Percentiles rank a stretch among this genome's conserved stretches.
These are phyloP conservation scores for Mesoclemmys tuberculata DNA, from an alignment of 2,113 vertebrate species.

Conservation along the genomic window DNA sequence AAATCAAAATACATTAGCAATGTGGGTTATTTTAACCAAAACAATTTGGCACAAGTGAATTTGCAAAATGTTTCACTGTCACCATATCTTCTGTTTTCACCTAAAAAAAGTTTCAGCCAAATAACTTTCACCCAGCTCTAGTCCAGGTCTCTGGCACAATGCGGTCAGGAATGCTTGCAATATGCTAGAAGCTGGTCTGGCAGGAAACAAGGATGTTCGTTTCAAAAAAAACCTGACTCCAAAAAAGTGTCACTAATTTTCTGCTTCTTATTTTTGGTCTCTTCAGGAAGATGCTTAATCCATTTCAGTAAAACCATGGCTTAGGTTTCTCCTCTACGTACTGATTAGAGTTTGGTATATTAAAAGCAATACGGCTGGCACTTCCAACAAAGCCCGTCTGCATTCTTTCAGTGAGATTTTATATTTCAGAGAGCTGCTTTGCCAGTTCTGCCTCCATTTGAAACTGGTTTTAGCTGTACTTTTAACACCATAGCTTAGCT, in stretches of 20 bases:
- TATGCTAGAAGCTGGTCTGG: not conserved
- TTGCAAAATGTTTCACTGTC: not conserved
- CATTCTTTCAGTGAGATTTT: accelerated
- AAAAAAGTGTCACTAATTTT: not conserved
- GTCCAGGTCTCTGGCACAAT: not conserved
- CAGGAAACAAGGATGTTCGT: accelerated
- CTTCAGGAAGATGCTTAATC: not conserved
- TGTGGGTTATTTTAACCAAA: not conserved
- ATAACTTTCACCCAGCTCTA: not conserved
- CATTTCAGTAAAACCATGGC: not conserved
- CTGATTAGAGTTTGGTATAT: not conserved
- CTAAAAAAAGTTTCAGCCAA: not conserved
- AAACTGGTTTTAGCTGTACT: not conserved
- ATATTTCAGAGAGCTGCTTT: not conserved
- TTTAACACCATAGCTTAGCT: not conserved
- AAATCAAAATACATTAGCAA: not conserved
- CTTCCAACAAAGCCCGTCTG: not conserved
- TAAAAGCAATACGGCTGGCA: not conserved
- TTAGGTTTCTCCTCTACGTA: not conserved
- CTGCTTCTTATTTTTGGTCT: not conserved
- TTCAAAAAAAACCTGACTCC: too few species aligned
- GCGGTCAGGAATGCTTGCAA: not conserved
- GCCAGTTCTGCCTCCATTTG: not conserved
- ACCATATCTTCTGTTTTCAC: not conserved
- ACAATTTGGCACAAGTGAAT: not conserved